Evolutionary conservation across 2,797 vertebrate genomes (phyloP).

Genomic region (Melanotaenia trifasciata): DNA sequence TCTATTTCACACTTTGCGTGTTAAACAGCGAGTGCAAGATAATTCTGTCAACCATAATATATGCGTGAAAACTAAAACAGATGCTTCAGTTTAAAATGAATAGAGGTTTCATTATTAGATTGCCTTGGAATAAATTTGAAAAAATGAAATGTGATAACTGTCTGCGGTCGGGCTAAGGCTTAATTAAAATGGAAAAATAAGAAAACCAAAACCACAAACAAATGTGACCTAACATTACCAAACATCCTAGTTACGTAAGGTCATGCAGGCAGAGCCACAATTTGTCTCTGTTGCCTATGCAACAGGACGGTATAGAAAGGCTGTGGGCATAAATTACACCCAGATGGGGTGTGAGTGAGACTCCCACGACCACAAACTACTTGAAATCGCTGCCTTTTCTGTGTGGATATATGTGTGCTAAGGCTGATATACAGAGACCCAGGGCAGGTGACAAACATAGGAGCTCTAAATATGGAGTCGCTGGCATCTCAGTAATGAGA

Average conservation of each 20-base stretch:
- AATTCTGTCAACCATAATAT: constrained; percentile 20
- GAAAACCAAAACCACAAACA: not conserved
- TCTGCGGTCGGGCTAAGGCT: constrained; percentile 15
- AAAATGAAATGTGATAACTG: constrained; percentile 23
- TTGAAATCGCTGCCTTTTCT: constrained; percentile 42
- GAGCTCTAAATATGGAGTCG: constrained; percentile 72
- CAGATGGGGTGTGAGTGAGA: constrained; percentile 48
- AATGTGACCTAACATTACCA: constrained; percentile 18
- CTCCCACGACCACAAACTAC: constrained; percentile 45
- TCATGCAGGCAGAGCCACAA: constrained; percentile 41
- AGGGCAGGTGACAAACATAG: constrained; percentile 57
- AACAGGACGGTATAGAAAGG: constrained; percentile 51
- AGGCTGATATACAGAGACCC: constrained; percentile 57
- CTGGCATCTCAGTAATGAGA: constrained; percentile 72
- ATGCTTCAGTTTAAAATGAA: constrained; percentile 30
- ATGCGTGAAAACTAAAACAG: constrained; percentile 28
- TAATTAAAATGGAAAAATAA: constrained; percentile 17
- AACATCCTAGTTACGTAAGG: constrained; percentile 20
- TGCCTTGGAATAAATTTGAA: constrained; percentile 9
- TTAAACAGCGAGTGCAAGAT: constrained; percentile 14
- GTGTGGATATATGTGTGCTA: constrained; percentile 25
- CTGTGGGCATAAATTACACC: constrained; percentile 65
- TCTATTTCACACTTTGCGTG: constrained; percentile 19
- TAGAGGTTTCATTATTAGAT: constrained; percentile 21
- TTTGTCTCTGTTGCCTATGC: constrained; percentile 37